These are phyloP conservation scores for Caenorhabditis panamensis DNA, from an alignment of 2,888 invertebrate genomes.

Conservation along the genomic window DNA sequence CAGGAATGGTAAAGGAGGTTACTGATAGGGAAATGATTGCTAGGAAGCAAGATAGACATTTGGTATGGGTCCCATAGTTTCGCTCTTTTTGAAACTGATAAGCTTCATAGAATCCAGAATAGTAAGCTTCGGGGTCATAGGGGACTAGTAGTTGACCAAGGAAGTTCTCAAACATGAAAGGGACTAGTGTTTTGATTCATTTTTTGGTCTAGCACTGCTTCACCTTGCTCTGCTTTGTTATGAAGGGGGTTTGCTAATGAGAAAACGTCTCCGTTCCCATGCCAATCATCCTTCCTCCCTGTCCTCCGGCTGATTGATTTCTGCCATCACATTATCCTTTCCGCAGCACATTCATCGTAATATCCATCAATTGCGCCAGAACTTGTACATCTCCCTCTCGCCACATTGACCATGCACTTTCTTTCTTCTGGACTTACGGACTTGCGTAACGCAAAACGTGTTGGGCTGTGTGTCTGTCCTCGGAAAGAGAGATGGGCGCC, in stretches of 20 bases:
- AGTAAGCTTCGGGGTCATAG: neutral
- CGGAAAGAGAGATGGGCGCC: neutral
- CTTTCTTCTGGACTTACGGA: slow-evolving; percentile 4
- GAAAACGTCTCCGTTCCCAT: slow-evolving; percentile 21
- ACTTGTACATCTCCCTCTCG: slow-evolving; percentile 37
- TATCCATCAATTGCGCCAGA: slow-evolving; percentile 29
- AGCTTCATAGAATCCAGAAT: neutral
- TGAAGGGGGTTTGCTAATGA: too few relatives aligned
- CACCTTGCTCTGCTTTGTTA: too few relatives aligned
- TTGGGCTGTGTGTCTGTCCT: slow-evolving; percentile 6
- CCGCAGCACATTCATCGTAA: slow-evolving; percentile 25
- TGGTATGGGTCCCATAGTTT: neutral
- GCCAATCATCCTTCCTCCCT: slow-evolving; percentile 25
- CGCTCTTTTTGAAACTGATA: neutral
- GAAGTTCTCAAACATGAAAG: neutral
- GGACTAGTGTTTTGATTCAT: too few relatives aligned
- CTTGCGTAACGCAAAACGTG: slow-evolving; percentile 55
- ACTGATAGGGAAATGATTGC: neutral
- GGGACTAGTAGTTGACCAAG: neutral
- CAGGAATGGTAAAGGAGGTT: neutral
- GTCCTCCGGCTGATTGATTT: slow-evolving; percentile 39
- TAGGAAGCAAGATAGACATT: neutral
- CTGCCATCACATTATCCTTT: slow-evolving; percentile 25
- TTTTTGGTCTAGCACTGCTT: too few relatives aligned
- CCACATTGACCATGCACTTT: slow-evolving; percentile 56